Base-by-base conservation (phyloP, 2,113 vertebrate genomes). In the Dipodomys ordii region DNA sequence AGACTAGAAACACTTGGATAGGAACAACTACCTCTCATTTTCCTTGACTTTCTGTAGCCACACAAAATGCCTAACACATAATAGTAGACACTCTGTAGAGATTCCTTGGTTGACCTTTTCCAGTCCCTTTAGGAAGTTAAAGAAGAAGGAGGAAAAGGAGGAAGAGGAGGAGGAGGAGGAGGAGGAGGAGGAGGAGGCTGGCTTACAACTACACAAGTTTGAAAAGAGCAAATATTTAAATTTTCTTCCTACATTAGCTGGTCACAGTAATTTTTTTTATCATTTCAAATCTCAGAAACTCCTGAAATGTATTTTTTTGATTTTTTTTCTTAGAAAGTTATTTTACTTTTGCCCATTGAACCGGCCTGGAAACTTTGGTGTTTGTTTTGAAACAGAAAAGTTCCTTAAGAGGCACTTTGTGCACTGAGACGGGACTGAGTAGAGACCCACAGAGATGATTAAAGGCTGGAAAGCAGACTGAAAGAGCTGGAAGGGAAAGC, bases 381-480 rank as follows among this genome's bases (percentile, higher is more conserved):
- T 96, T 96, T 94, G 67, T 93, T 94, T 95, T 95, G 81, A 95
- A 96, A 94, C 78, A 90, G 68, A 85, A 94, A 93, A 94, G 39
- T 93, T 74, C 49, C 8, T 88, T 86, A 87, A 91, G n/a, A 93
- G 87, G 65, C 76, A 88, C 71, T 92, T 86, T 71, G 39, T 23
- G 79, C 72, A 35, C 27, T 94, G 85, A 80, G 85, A 86, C 25
- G 13, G 60, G 64, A 44, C 93, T 94, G 68, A 93, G 92, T 92
- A 95, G 81, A 94, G 93, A 94, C 87, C 92, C 85, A 88, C 78
- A 94, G 87, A 96, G 93, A 94, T 96, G 94, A 97, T 93, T 96
- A 96, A 96, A 95, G 90, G 90, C 88, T 94, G 35, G 68, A 94
- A 92, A 95, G 68, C 27, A 87, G 71, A 90, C 64, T 53, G 83